Evolutionary conservation across 2,888 invertebrate species (phyloP), one percentile per base, ranked within the genome.

Genomic region (Ernsta delagoae): DNA sequence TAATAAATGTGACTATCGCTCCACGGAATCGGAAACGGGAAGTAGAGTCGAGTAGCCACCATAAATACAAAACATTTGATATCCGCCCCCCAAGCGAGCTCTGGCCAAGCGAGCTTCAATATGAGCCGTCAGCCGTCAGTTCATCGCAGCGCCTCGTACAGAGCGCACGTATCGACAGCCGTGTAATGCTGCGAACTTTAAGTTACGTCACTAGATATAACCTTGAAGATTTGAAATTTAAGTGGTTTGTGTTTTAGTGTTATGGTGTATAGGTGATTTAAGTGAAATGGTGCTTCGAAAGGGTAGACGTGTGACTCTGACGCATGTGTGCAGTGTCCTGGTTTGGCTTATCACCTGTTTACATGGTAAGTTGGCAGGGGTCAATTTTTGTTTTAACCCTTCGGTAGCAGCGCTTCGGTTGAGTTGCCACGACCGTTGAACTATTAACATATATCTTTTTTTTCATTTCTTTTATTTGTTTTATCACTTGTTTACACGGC

Each of bases 261-360:
- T 80, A 87, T 87, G 86, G 90, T 91, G 88, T 75, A 85, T 88
- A 16, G 79, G 78, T 84, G 83, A 85, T 86, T 83, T 80, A 81
- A 83, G 86, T 88, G 88, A 81, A 82, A 91, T 90, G 91, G 87
- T 89, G 88, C 88, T 85, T 75, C 83, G 85, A 80, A 83, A 85
- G 76, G 84, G 81, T 79, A 82, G 82, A 80, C 83, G 86, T 83
- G 45, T 67, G 61, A 83, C 83, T 76, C 81, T 86, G 78, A 81
- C 83, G 84, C 87, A 86, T 75, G 77, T 89, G 74, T 89, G 88
- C 81, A 82, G 85, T 67, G 79, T 84, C 24, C 3, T 24, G 24
- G 75, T 92, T 78, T 91, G 89, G 89, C 77, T 92, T 79, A 75
- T 89, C 85, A 85, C 86, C 81, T 90, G 88, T 85, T 87, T 91